Evolutionary conservation across 2,797 vertebrate genomes (phyloP).

Genomic region (Smutsia gigantea): DNA sequence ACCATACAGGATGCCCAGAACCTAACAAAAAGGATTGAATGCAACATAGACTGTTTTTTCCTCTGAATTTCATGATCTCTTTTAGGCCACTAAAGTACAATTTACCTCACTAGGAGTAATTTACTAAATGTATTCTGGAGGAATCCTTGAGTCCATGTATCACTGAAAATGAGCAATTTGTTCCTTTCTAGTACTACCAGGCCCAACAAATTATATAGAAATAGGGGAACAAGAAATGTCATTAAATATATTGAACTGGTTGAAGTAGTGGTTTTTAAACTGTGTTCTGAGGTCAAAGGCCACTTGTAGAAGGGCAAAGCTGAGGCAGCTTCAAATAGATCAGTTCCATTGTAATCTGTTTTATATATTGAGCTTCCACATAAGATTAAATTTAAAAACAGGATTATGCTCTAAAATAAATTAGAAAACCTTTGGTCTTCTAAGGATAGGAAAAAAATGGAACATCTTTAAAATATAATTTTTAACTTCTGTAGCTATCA

Average conservation of each 20-base stretch:
- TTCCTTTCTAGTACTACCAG: conserved; percentile 34
- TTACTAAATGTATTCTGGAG: conserved; percentile 54
- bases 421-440: background rate
- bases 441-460: background rate
- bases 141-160: background rate
- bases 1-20: background rate
- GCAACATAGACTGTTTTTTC: background rate
- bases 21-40: background rate
- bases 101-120: conserved; percentile 56
- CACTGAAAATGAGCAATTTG: conserved; percentile 48
- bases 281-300: conserved; percentile 7
- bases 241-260: conserved; percentile 48
- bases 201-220: conserved; percentile 52
- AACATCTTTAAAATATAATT: background rate
- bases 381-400: conserved; percentile 32
- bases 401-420: background rate
- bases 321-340: background rate
- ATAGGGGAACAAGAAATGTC: conserved; percentile 45
- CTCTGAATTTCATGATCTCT: conserved; percentile 11
- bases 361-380: background rate
- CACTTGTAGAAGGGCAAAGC: conserved; percentile 7
- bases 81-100: background rate
- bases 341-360: background rate
- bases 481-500: background rate
- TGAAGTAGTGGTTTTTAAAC: conserved; percentile 43